Conservation (phyloP, 92 coral and sea anemone genomes). For the Hydrozoanthus gracilis region DNA sequence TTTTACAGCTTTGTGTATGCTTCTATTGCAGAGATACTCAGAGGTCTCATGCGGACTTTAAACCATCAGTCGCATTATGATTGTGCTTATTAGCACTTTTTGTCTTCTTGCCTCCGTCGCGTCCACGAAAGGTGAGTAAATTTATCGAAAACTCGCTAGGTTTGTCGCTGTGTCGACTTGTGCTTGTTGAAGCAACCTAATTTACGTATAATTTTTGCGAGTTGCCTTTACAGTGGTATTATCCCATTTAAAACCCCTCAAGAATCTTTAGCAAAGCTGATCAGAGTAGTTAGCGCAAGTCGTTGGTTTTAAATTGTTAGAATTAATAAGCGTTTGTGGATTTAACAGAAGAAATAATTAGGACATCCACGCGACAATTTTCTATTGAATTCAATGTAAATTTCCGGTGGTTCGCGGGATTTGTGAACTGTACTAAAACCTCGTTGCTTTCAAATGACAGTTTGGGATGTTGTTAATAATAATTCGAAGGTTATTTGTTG, state of each 20-base stretch:
- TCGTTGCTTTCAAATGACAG: slow-evolving; percentile 15
- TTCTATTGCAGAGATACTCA: slow-evolving; percentile 72
- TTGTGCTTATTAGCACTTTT: slow-evolving; percentile 91
- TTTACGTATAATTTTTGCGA: slow-evolving; percentile 16
- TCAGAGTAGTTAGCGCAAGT: slow-evolving; percentile 56
- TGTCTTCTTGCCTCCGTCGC: slow-evolving; percentile 66
- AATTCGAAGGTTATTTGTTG: neutral
- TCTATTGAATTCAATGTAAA: slow-evolving; percentile 97
- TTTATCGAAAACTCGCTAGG: slow-evolving; percentile 30
- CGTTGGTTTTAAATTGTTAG: slow-evolving; percentile 92
- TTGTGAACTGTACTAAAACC: slow-evolving; percentile 32
- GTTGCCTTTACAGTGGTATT: neutral
- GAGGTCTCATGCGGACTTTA: slow-evolving; percentile 77
- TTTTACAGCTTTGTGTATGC: slow-evolving; percentile 60
- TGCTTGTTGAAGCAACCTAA: slow-evolving; percentile 47
- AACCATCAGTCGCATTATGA: slow-evolving; percentile 73
- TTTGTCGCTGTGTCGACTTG: slow-evolving; percentile 42
- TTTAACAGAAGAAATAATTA: slow-evolving; percentile 97
- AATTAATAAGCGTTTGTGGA: slow-evolving; percentile 96
- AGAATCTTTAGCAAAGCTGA: slow-evolving; percentile 38
- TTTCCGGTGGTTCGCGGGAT: slow-evolving; percentile 83
- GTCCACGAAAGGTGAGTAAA: slow-evolving; percentile 74
- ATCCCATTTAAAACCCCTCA: slow-evolving; percentile 1
- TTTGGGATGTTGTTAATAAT: slow-evolving; percentile 2
- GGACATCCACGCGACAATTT: slow-evolving; percentile 83